Base-by-base conservation (phyloP, 2,888 invertebrate genomes). In the Hyalella azteca region DNA sequence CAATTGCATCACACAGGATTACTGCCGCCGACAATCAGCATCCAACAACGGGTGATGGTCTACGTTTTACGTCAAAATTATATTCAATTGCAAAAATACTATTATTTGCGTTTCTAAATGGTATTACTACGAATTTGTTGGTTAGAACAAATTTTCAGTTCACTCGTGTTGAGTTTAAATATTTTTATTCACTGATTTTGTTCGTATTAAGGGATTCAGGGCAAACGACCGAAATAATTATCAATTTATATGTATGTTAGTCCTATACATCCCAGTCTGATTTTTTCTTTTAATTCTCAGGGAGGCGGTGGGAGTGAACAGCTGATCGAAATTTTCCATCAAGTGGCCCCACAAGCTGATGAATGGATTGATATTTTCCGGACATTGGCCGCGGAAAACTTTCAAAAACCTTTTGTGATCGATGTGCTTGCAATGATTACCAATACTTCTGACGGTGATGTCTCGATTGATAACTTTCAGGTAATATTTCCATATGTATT, bases 1-100 rank as follows among this genome's bases (percentile, higher is more conserved):
- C 80, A 66, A 66, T 48, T 78, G n/a, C 82, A 82, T 29, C 80
- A 80, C 60, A 73, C 79, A 32, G 82, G 82, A 5, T 59, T 79
- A 48, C 54, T 11, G 32, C 82, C 82, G n/a, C 82, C 82, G 22
- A 39, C 60, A 22, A 26, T 82, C 13, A 32, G 41, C 29, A 73
- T 78, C 0, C 22, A 73, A 76, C 78, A 77, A n/a, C 78, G 79
- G 80, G 82, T 82, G 2, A n/a, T n/a, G n/a, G n/a, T n/a, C n/a
- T n/a, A n/a, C n/a, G n/a, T n/a, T n/a, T n/a, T n/a, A n/a, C n/a
- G n/a, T n/a, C n/a, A n/a, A n/a, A n/a, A n/a, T n/a, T n/a, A n/a
- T n/a, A n/a, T n/a, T n/a, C n/a, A n/a, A n/a, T n/a, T n/a, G n/a
- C n/a, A n/a, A n/a, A n/a, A n/a, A n/a, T n/a, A n/a, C n/a, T n/a